Evolutionary conservation across 2,888 invertebrate species (phyloP).

Genomic region (Meliscaeva auricollis): DNA sequence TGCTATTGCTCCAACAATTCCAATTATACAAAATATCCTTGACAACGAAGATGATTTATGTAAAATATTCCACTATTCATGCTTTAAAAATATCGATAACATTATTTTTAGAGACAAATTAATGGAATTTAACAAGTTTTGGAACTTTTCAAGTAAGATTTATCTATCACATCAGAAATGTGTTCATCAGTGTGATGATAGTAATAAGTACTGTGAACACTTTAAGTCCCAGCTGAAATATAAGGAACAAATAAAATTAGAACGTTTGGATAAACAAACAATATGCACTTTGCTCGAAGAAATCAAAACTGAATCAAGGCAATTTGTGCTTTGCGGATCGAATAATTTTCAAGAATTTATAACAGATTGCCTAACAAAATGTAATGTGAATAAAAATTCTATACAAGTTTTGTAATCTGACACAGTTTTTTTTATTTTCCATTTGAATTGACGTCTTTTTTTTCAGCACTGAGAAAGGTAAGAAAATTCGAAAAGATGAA

Average conservation of each 20-base stretch:
- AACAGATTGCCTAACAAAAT: slow-evolving; percentile 43
- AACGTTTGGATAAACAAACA: slow-evolving; percentile 52
- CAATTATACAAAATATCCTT: slow-evolving; percentile 87
- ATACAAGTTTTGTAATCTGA: slow-evolving; percentile 35
- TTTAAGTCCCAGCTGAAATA: slow-evolving; percentile 79
- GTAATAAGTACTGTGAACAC: slow-evolving; percentile 76
- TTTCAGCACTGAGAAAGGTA: no score
- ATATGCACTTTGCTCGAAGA: slow-evolving; percentile 46
- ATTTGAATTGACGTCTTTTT: no score
- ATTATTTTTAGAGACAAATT: slow-evolving; percentile 88
- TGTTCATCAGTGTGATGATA: slow-evolving; percentile 42
- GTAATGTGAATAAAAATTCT: slow-evolving; percentile 37
- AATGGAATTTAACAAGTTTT: slow-evolving; percentile 86
- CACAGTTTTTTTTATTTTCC: neutral
- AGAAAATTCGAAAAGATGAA: no score
- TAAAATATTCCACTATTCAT: slow-evolving; percentile 87
- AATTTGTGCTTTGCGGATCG: slow-evolving; percentile 77
- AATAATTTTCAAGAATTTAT: slow-evolving; percentile 78
- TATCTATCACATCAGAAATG: slow-evolving; percentile 85
- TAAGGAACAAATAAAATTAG: slow-evolving; percentile 78
- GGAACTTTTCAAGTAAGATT: slow-evolving; percentile 90
- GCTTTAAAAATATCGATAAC: slow-evolving; percentile 86
- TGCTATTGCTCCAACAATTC: slow-evolving; percentile 89
- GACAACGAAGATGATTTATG: slow-evolving; percentile 89
- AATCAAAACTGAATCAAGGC: neutral